Evolutionary conservation across 2,888 invertebrate species (phyloP), one percentile per base, ranked within the genome.

Genomic region (Osmoderma eremita): DNA sequence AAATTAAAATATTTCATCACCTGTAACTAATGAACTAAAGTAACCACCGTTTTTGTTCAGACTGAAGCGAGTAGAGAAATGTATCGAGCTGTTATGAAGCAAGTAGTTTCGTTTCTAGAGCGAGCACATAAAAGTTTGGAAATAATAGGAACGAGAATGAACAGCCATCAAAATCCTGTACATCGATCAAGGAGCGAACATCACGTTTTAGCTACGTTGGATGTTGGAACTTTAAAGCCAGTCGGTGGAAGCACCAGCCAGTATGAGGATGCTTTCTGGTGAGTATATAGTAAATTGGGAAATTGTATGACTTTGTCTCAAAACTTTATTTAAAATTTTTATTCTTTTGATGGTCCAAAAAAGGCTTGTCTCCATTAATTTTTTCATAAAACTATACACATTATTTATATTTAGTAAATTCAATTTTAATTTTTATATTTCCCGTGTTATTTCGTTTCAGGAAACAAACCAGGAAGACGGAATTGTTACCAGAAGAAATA

Each of bases 11-110:
- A 17, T 36, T 36, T 6, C 1, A 53, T n/a, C n/a, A n/a, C n/a
- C n/a, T n/a, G 2, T 12, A 39, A 38, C 2, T 53, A 30, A 30
- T 30, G 10, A 30, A 30, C 30, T 30, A 6, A 30, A 3, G 10
- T 30, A 30, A 3, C 6, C 45, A 22, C 61, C 67, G 36, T 15
- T 36, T 45, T 65, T 56, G n/a, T 45, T 75, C 84, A 90, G 90
- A 88, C 88, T 69, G 90, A 90, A 79, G 85, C 88, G 62, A 90
- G 88, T 79, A 85, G 90, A 70, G 88, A 89, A 79, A 91, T 91
- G 90, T 90, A 90, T 80, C 86, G 88, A 78, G 89, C 89, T 30
- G 84, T 91, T 76, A 87, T 91, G 83, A 88, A 88, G 77, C 90
- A 91, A 81, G 88, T 91, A 71, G 87, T 89, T 48, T 86, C 86